Evolutionary conservation across 2,113 vertebrate species (phyloP).

Genomic region (Esox niger): DNA sequence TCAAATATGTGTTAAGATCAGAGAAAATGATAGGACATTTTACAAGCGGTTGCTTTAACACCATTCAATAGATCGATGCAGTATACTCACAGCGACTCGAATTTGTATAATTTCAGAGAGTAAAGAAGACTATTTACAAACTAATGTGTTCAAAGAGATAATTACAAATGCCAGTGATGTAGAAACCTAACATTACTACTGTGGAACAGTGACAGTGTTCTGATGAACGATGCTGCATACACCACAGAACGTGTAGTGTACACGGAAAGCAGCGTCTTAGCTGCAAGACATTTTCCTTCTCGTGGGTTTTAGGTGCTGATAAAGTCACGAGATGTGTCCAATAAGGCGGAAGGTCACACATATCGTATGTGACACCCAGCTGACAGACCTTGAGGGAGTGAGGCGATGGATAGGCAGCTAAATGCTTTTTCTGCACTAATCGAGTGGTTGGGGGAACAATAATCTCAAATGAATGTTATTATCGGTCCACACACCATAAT

Average conservation of each 20-base stretch:
- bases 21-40: too few species aligned
- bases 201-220: neutral
- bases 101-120: too few species aligned
- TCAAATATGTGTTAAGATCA: too few species aligned
- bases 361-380: neutral
- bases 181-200: neutral
- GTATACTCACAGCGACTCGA: too few species aligned
- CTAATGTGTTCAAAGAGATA: neutral
- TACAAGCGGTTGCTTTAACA: too few species aligned
- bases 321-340: neutral
- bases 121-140: too few species aligned
- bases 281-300: neutral
- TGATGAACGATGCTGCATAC: neutral
- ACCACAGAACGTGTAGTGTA: neutral
- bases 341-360: neutral
- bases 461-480: neutral
- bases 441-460: neutral
- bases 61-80: too few species aligned
- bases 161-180: neutral
- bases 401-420: neutral
- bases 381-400: neutral
- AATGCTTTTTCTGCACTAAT: neutral
- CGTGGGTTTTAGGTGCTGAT: constrained; percentile 5
- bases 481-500: neutral
- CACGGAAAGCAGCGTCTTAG: neutral